Conservation (phyloP, 1,140 invertebrate species). For the Drosophila kikkawai region DNA sequence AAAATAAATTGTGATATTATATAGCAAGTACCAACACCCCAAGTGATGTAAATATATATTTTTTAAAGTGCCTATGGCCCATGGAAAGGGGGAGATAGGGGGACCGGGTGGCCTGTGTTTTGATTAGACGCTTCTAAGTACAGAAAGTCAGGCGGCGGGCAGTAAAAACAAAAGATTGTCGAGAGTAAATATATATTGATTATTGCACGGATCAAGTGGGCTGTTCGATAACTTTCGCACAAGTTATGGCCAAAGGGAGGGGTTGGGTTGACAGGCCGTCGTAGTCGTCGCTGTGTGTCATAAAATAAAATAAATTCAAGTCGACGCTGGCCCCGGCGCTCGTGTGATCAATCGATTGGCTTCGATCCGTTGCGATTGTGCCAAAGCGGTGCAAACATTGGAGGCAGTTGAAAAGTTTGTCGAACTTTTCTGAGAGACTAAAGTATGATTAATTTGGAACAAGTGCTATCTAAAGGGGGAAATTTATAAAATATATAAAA, state of each 20-base stretch:
- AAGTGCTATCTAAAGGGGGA: neutral
- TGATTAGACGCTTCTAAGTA: constrained; percentile 66
- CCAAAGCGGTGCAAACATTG: neutral
- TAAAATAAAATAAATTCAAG: constrained; percentile 29
- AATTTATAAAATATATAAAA: neutral
- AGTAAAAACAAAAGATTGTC: constrained; percentile 49
- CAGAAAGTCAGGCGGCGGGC: constrained; percentile 36
- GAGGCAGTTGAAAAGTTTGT: constrained; percentile 43
- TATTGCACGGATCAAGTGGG: constrained; percentile 64
- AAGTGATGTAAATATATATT: neutral
- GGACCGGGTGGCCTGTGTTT: constrained; percentile 33
- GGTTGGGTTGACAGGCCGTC: constrained; percentile 3
- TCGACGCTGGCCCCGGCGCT: constrained; percentile 6
- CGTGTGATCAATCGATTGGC: constrained; percentile 25
- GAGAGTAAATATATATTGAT: constrained; percentile 47
- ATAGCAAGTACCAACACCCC: too few species aligned
- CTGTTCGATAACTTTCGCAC: constrained; percentile 63
- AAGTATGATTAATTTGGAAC: neutral
- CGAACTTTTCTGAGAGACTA: neutral
- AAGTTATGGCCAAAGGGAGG: neutral
- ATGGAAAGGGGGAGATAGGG: neutral
- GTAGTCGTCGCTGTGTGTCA: constrained; percentile 18
- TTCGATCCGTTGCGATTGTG: neutral
- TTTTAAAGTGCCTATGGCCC: constrained; percentile 1
- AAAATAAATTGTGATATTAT: neutral